Evolutionary conservation across 2,113 vertebrate species (phyloP).

Genomic region (Numida meleagris): DNA sequence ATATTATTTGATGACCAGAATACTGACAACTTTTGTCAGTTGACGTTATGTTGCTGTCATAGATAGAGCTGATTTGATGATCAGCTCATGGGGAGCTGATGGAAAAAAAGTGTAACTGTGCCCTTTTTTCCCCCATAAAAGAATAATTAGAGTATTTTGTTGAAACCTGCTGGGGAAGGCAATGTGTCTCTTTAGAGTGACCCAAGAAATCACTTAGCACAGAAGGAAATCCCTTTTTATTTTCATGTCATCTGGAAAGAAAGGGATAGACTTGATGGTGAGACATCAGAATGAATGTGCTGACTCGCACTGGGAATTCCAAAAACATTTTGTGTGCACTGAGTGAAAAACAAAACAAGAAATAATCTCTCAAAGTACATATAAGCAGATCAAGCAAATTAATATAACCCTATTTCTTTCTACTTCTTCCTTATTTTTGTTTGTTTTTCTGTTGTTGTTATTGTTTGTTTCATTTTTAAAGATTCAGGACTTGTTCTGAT

Average conservation of each 20-base stretch:
- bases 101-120: background rate
- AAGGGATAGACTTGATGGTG: rapidly evolving
- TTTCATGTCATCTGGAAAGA: background rate
- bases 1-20: background rate
- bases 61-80: background rate
- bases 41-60: background rate
- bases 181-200: background rate
- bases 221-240: background rate
- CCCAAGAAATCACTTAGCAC: background rate
- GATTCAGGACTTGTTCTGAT: background rate
- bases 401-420: background rate
- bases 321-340: background rate
- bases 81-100: background rate
- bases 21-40: background rate
- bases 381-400: background rate
- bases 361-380: background rate
- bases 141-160: background rate
- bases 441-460: too few relatives aligned
- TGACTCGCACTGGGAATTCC: background rate
- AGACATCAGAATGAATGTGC: background rate
- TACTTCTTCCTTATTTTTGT: background rate
- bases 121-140: background rate
- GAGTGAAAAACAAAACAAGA: background rate
- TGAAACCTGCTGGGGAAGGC: background rate
- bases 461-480: background rate